Percentiles rank a stretch among this genome's conserved stretches.
These are phyloP conservation scores for Clamator glandarius DNA, from an alignment of 2,797 vertebrate genomes.

Conservation along the genomic window DNA sequence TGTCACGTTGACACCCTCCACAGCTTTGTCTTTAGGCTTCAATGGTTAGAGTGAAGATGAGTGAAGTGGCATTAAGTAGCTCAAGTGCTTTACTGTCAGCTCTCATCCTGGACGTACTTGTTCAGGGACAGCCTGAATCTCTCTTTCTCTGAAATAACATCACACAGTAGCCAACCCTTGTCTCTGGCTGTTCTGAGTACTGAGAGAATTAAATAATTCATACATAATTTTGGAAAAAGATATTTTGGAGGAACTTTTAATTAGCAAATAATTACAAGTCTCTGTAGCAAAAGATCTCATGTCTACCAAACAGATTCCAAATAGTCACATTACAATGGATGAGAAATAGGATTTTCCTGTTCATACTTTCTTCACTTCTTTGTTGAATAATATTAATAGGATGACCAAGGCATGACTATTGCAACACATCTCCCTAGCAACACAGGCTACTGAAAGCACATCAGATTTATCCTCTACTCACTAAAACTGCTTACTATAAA, in stretches of 20 bases:
- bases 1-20: slow-evolving; percentile 13
- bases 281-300: background rate
- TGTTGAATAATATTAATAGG: background rate
- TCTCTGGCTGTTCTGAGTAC: background rate
- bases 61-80: background rate
- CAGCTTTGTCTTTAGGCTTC: slow-evolving; percentile 50
- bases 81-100: background rate
- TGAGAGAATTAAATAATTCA: background rate
- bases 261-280: background rate
- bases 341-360: background rate
- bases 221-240: background rate
- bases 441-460: background rate
- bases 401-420: background rate
- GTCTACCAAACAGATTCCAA: background rate
- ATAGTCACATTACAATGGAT: background rate
- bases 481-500: background rate
- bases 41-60: background rate
- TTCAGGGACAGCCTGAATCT: background rate
- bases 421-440: background rate
- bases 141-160: background rate
- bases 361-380: background rate
- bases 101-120: background rate
- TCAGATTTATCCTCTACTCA: background rate
- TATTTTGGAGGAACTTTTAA: background rate
- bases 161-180: background rate